phyloP scores from a whole-genome alignment of 2,888 invertebrate genomes.

The Heterodera filipjevi region DNA sequence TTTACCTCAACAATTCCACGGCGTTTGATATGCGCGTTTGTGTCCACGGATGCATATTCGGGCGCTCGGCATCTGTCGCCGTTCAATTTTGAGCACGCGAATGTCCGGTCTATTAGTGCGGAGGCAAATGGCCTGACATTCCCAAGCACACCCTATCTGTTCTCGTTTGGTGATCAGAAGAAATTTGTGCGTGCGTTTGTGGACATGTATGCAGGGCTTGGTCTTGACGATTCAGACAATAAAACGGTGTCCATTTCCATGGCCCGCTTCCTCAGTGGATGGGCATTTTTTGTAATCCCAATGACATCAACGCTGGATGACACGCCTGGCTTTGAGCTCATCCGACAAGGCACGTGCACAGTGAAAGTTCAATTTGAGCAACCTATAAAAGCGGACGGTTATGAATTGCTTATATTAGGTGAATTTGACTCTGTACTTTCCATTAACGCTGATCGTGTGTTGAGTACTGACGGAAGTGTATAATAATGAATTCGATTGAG shows the following conservation, averaged over 20 bases:
- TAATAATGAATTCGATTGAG: slow-evolving; percentile 19
- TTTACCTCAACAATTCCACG: too few relatives aligned
- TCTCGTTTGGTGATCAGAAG: too few relatives aligned
- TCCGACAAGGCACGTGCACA: not conserved
- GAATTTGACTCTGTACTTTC: slow-evolving; percentile 14
- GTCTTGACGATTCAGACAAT: not conserved
- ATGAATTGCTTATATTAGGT: not conserved
- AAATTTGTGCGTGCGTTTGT: not conserved
- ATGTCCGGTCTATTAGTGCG: not conserved
- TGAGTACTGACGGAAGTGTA: slow-evolving; percentile 16
- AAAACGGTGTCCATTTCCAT: slow-evolving; percentile 1
- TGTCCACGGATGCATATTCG: too few relatives aligned
- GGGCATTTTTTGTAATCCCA: slow-evolving; percentile 7
- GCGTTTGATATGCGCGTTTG: too few relatives aligned
- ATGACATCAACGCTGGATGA: slow-evolving; percentile 13
- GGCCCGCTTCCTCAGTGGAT: not conserved
- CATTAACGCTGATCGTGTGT: slow-evolving; percentile 22
- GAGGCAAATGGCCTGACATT: slow-evolving; percentile 14
- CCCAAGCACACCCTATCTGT: not conserved
- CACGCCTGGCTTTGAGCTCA: not conserved
- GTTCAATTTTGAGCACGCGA: slow-evolving; percentile 16
- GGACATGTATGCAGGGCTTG: slow-evolving; percentile 16
- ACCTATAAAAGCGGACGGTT: not conserved
- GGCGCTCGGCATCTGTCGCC: too few relatives aligned
- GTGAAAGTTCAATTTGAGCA: not conserved